phyloP scores from a whole-genome alignment of 1,140 invertebrate species.

The Diorhabda carinulata region DNA sequence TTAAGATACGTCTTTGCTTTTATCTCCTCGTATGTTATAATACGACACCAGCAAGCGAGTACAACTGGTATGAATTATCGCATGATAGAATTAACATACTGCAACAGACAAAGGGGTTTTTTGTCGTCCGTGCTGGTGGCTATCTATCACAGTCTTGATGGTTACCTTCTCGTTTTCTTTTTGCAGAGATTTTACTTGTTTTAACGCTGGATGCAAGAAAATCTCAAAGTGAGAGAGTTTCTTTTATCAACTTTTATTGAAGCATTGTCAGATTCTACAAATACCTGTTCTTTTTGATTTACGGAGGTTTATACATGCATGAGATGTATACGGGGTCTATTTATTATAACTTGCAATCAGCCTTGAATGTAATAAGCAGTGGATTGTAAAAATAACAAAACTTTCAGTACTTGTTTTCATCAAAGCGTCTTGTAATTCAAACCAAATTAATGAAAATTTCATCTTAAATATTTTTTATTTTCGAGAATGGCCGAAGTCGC shows the following conservation, averaged over 20 bases:
- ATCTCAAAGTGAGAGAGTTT: background rate
- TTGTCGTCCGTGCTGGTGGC: conserved; percentile 32
- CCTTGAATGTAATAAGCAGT: no score
- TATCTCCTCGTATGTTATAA: conserved; percentile 33
- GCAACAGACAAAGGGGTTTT: conserved; percentile 35
- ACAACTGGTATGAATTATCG: conserved; percentile 38
- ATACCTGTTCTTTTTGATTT: no score
- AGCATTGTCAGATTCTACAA: no score
- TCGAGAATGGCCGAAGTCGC: no score
- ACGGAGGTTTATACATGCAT: no score
- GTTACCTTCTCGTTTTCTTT: background rate
- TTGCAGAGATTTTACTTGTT: conserved; percentile 9
- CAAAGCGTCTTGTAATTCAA: no score
- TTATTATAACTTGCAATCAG: no score
- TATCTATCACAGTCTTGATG: conserved; percentile 33
- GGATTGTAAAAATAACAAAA: no score
- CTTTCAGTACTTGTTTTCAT: no score
- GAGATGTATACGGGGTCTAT: no score
- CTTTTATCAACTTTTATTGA: background rate
- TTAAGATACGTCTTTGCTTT: conserved; percentile 8
- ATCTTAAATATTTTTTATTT: no score
- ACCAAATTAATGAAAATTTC: no score
- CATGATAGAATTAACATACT: conserved; percentile 35
- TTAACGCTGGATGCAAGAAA: background rate
- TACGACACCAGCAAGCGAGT: conserved; percentile 33